phyloP scores from a whole-genome alignment of 2,888 invertebrate species.

The Ommatoiulus sabulosus region DNA sequence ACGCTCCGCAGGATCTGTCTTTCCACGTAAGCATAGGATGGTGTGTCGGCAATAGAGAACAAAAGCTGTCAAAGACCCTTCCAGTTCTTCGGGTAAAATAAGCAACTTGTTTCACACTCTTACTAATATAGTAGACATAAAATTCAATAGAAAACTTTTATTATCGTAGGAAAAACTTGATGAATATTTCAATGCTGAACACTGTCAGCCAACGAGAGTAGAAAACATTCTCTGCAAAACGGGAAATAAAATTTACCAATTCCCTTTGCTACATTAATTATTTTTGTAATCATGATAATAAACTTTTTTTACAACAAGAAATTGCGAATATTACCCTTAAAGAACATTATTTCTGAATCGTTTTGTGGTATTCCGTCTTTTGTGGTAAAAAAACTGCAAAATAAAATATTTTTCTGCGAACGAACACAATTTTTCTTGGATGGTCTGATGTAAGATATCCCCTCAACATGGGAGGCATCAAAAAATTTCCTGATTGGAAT shows the following conservation, averaged over 20 bases:
- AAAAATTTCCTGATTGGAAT: too few relatives aligned
- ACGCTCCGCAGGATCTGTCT: constrained; percentile 34
- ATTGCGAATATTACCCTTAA: too few relatives aligned
- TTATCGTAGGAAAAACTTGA: constrained; percentile 42
- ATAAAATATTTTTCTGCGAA: too few relatives aligned
- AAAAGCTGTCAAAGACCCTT: neutral
- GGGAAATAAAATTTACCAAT: constrained; percentile 35
- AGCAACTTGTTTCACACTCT: neutral
- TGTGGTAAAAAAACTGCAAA: too few relatives aligned
- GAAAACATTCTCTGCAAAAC: constrained; percentile 20
- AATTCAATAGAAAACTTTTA: neutral
- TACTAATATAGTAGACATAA: neutral
- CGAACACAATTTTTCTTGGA: too few relatives aligned
- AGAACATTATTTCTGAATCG: too few relatives aligned
- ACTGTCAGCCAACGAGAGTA: neutral
- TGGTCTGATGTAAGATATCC: too few relatives aligned
- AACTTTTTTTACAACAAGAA: constrained; percentile 17
- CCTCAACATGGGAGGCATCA: too few relatives aligned
- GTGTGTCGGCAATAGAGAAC: constrained; percentile 45
- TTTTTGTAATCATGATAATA: neutral
- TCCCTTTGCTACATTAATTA: constrained; percentile 8
- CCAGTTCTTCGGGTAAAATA: constrained; percentile 23
- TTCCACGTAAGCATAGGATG: constrained; percentile 49
- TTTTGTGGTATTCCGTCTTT: too few relatives aligned
- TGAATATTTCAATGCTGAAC: constrained; percentile 11